Evolutionary conservation across 2,113 vertebrate genomes (phyloP).

Genomic region (Ifrita kowaldi): DNA sequence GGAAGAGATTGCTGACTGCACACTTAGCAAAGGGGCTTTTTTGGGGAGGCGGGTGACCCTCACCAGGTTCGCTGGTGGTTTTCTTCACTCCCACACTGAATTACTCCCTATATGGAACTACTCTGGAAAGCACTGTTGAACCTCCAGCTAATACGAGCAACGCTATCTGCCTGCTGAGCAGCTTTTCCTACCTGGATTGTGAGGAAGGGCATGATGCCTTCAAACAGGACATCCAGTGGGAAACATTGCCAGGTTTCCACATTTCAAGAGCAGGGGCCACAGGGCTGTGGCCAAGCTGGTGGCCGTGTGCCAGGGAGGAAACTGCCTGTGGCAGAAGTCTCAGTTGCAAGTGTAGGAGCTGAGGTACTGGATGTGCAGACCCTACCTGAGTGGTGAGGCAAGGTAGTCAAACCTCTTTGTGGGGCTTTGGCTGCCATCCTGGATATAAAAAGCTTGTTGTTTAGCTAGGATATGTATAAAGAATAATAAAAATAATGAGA

Average conservation of each 20-base stretch:
- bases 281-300: neutral
- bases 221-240: neutral
- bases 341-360: accelerated
- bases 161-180: neutral
- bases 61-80: neutral
- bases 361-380: neutral
- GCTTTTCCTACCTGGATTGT: neutral
- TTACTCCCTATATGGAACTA: neutral
- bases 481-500: neutral
- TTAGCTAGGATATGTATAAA: neutral
- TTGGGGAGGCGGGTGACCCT: neutral
- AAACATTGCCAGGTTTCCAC: accelerated
- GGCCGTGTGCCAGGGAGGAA: accelerated
- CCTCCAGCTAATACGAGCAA: neutral
- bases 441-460: neutral
- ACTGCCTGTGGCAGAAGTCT: neutral
- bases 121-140: neutral
- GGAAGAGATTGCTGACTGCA: neutral
- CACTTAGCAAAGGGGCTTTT: neutral
- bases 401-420: neutral
- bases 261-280: neutral
- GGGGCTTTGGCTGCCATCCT: neutral
- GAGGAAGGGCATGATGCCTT: neutral
- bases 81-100: neutral
- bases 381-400: accelerated